phyloP scores from a whole-genome alignment of 2,113 vertebrate species.

The Trogon melanurus region DNA sequence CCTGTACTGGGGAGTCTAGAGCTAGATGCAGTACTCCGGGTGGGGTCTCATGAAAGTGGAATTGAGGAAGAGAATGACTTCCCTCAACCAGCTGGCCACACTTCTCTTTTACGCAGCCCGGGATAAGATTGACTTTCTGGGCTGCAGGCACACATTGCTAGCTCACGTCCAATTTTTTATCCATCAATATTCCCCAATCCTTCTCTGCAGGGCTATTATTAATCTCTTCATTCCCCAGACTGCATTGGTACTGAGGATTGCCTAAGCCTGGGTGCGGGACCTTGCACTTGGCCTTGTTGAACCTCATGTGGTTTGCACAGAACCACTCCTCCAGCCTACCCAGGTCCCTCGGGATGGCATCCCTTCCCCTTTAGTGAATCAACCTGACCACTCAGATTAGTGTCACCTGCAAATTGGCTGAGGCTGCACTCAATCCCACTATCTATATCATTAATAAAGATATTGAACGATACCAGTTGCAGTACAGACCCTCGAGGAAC shows the following conservation, averaged over 20 bases:
- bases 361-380: background rate
- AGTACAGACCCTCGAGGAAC: background rate
- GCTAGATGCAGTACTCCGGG: background rate
- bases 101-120: background rate
- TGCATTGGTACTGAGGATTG: too few species aligned
- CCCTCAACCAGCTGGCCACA: background rate
- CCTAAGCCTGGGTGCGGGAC: background rate
- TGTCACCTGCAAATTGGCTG: background rate
- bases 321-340: background rate
- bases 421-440: background rate
- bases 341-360: background rate
- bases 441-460: background rate
- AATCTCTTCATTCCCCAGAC: background rate
- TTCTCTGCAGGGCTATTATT: background rate
- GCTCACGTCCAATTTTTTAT: background rate
- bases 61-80: background rate
- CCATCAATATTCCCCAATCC: background rate
- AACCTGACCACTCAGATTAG: background rate
- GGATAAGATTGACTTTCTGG: background rate
- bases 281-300: background rate
- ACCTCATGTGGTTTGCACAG: background rate
- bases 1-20: background rate
- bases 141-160: background rate
- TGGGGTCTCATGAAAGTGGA: accelerated
- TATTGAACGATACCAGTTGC: background rate